phyloP scores from a whole-genome alignment of 2,113 vertebrate species.

The Todiramphus saurophagus region DNA sequence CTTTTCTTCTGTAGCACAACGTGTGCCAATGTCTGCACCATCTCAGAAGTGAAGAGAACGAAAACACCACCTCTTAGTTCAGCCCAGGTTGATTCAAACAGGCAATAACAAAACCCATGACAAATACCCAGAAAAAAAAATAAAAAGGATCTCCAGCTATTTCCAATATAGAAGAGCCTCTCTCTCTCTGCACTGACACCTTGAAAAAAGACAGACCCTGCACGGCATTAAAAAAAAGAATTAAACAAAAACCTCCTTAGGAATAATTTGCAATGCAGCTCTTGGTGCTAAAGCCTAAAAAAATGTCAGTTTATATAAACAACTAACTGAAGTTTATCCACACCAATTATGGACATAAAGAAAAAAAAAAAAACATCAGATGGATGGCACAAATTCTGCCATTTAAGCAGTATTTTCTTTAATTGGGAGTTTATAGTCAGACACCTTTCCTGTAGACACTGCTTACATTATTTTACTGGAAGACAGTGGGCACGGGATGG shows the following conservation, averaged over 20 bases:
- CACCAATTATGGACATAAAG: constrained; percentile 96
- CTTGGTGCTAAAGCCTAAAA: constrained; percentile 97
- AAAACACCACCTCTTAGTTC: constrained; percentile 69
- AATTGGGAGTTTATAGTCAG: constrained; percentile 72
- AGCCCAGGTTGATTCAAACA: constrained; percentile 76
- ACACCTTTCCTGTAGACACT: constrained; percentile 69
- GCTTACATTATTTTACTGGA: constrained; percentile 67
- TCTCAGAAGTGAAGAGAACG: constrained; percentile 85
- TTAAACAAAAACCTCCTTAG: constrained; percentile 96
- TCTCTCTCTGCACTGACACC: constrained; percentile 81
- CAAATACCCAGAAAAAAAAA: constrained; percentile 60
- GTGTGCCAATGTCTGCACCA: constrained; percentile 95
- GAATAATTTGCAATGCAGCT: constrained; percentile 87
- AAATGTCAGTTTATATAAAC: constrained; percentile 98
- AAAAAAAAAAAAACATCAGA: constrained; percentile 43
- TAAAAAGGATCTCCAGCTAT: constrained; percentile 68
- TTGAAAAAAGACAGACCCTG: constrained; percentile 98
- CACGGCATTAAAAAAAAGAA: constrained; percentile 84
- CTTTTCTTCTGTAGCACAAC: constrained; percentile 58
- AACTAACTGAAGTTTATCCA: constrained; percentile 90
- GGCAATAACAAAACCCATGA: constrained; percentile 78
- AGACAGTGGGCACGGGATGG: constrained; percentile 41
- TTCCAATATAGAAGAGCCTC: constrained; percentile 78
- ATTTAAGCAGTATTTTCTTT: constrained; percentile 76
- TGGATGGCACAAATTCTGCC: constrained; percentile 56